These are phyloP conservation scores for Andrena flavipes DNA, from an alignment of 2,888 invertebrate genomes.

Conservation along the genomic window DNA sequence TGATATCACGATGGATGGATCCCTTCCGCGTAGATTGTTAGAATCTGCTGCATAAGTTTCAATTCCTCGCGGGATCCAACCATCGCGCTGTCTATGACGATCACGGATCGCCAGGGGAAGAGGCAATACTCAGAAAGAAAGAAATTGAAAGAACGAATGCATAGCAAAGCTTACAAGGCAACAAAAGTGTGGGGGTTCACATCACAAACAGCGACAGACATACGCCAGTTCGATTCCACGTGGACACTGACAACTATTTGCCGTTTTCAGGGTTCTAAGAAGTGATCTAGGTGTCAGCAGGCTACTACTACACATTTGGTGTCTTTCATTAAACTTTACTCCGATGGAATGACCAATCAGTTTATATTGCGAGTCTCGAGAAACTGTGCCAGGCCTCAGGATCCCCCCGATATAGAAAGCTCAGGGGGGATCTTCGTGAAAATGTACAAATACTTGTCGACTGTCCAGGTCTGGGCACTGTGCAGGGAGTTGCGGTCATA, in stretches of 20 bases:
- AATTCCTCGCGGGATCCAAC: conserved; percentile 5
- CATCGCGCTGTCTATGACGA: conserved; percentile 36
- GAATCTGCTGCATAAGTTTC: background rate
- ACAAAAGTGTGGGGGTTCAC: conserved; percentile 61
- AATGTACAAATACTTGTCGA: conserved; percentile 41
- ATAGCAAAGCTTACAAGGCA: conserved; percentile 68
- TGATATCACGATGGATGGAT: conserved; percentile 41
- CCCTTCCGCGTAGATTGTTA: background rate
- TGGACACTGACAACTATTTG: conserved; percentile 51
- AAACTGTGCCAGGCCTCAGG: background rate
- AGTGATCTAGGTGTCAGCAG: background rate
- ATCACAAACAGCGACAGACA: conserved; percentile 59
- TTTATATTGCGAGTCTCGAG: background rate
- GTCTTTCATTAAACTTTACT: background rate
- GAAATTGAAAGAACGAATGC: conserved; percentile 63
- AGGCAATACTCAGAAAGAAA: conserved; percentile 52
- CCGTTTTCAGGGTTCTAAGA: background rate
- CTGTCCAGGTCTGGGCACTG: conserved; percentile 41
- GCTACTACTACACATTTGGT: background rate
- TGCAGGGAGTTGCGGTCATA: conserved; percentile 68
- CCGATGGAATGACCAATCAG: background rate
- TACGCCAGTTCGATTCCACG: conserved; percentile 44
- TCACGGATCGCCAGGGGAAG: conserved; percentile 39
- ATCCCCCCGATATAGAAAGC: background rate
- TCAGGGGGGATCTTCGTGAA: background rate